Percentiles rank a stretch among this genome's conserved stretches.
These are phyloP conservation scores for Tangara arthus DNA, from an alignment of 2,797 vertebrate species.

Conservation along the genomic window DNA sequence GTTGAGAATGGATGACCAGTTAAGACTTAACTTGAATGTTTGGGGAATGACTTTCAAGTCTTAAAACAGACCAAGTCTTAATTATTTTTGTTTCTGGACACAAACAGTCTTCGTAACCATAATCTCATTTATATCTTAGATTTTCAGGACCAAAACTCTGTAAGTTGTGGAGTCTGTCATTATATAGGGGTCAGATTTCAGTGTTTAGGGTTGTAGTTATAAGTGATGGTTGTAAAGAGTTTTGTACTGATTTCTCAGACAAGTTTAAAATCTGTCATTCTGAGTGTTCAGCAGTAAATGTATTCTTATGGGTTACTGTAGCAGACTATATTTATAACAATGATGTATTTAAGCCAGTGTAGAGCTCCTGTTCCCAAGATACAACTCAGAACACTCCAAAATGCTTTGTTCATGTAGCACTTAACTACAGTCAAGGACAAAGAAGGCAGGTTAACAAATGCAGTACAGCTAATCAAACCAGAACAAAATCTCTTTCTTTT, in stretches of 20 bases:
- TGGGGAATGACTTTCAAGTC: not conserved
- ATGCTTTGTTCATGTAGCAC: not conserved
- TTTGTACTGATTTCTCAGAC: not conserved
- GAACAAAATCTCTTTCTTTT: not conserved
- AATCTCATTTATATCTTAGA: not conserved
- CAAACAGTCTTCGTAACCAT: not conserved
- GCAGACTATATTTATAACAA: not conserved
- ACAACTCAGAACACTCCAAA: not conserved
- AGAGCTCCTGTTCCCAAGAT: not conserved
- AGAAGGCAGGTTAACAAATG: not conserved
- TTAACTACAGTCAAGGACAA: not conserved
- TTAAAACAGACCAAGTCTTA: not conserved
- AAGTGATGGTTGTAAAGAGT: not conserved
- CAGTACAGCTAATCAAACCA: not conserved
- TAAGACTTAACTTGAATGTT: not conserved
- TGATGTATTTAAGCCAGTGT: not conserved
- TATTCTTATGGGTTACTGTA: not conserved
- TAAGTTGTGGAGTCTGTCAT: fast-evolving
- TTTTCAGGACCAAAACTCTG: too few relatives aligned
- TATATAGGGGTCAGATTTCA: not conserved
- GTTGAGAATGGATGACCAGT: not conserved
- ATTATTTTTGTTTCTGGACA: not conserved
- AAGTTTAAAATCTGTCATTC: not conserved
- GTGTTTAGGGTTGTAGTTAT: not conserved
- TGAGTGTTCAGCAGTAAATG: not conserved